These are phyloP conservation scores for Gymnopithys bicolor DNA, from an alignment of 2,797 vertebrate species.

Conservation along the genomic window DNA sequence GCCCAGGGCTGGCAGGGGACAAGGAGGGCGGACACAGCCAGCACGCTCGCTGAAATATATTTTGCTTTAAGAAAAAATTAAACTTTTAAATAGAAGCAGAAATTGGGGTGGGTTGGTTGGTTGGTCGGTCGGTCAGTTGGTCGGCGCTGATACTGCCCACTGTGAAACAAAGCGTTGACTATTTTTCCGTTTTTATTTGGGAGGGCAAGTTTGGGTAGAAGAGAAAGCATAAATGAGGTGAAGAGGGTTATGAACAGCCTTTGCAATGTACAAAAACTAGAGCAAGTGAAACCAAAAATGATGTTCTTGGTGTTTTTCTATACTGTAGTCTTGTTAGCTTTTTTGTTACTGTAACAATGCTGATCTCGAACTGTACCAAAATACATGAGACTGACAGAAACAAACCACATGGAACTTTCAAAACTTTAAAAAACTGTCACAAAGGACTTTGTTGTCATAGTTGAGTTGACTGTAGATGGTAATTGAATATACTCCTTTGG, in stretches of 20 bases:
- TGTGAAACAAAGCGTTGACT: constrained; percentile 94
- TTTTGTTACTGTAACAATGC: constrained; percentile 99
- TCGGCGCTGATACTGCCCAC: constrained; percentile 87
- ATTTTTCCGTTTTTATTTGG: constrained; percentile 75
- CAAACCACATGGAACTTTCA: constrained; percentile 94
- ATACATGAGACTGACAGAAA: constrained; percentile 95
- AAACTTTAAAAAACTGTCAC: constrained; percentile 99
- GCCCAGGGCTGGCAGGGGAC: constrained; percentile 60
- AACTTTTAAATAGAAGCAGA: constrained; percentile 76
- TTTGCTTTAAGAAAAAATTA: constrained; percentile 76
- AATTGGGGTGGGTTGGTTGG: constrained; percentile 60
- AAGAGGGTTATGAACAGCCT: constrained; percentile 94
- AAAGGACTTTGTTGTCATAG: constrained; percentile 99
- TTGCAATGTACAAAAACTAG: constrained; percentile 99
- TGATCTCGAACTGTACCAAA: constrained; percentile 99
- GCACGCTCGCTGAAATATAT: constrained; percentile 86
- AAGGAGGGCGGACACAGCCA: constrained; percentile 80
- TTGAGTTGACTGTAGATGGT: constrained; percentile 99
- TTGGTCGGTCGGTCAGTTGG: constrained; percentile 40
- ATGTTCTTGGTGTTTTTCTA: constrained; percentile 99
- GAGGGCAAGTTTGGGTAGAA: constrained; percentile 88
- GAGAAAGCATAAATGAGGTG: constrained; percentile 83
- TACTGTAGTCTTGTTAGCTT: constrained; percentile 99
- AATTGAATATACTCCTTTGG: constrained; percentile 99
- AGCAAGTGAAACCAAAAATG: constrained; percentile 99